Percentiles rank a stretch among this genome's conserved stretches.
Conservation (phyloP, 2,113 vertebrate genomes). For the Promerops cafer region DNA sequence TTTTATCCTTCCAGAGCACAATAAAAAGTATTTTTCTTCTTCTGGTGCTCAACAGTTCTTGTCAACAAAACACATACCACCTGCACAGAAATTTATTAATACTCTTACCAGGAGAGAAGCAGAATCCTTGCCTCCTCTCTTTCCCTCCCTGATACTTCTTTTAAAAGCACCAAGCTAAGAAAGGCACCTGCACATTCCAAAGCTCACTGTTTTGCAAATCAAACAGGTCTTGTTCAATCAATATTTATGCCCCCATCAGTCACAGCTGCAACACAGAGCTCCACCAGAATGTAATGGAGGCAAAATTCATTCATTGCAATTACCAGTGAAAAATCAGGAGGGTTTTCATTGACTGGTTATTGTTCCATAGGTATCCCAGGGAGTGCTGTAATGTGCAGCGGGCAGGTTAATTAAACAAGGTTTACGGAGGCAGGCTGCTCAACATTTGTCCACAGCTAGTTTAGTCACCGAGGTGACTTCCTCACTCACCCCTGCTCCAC, state of each 20-base stretch:
- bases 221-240: conserved; percentile 50
- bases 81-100: background rate
- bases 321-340: conserved; percentile 26
- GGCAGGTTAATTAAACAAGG: background rate
- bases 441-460: background rate
- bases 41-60: background rate
- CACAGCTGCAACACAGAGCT: background rate
- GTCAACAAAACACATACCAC: background rate
- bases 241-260: conserved; percentile 57
- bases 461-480: background rate
- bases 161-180: background rate
- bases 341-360: background rate
- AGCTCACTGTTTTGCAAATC: background rate
- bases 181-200: background rate
- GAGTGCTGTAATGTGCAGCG: background rate
- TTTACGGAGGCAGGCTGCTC: background rate
- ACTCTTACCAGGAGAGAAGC: background rate
- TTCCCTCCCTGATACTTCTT: background rate
- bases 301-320: conserved; percentile 38
- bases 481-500: background rate
- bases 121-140: background rate
- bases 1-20: background rate
- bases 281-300: background rate
- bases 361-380: background rate
- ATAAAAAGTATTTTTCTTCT: background rate